Base-by-base conservation (phyloP, 2,888 invertebrate genomes). In the Scaptodrosophila latifasciaeformis region DNA sequence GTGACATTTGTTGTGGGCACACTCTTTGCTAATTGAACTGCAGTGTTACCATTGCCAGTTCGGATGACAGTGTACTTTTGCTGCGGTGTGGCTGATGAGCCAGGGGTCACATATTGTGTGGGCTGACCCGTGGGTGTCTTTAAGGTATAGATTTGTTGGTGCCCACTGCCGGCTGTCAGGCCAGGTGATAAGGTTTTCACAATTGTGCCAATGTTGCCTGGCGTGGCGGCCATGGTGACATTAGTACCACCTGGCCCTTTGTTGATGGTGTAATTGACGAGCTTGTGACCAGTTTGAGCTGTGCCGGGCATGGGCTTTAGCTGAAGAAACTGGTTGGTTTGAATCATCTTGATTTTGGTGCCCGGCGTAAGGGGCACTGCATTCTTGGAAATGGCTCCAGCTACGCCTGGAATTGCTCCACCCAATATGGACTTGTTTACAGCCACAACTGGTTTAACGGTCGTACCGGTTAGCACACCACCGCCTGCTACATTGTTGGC, bases 281-380 rank as follows among this genome's bases (percentile, higher is more conserved):
- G 24, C 24, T 24, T 24, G 24, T 3, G 24, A 7, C 24, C 24
- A 7, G n/a, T n/a, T n/a, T n/a, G n/a, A n/a, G 24, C 24, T 5
- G 24, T 24, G 76, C 49, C 65, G 59, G 54, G 75, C 17, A 81
- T 65, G 2, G 84, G 74, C 54, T 86, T 86, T 0, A 86, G 54
- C 37, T 86, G 86, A 1, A 86, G 79, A 62, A 86, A 85, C 57
- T 86, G 86, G 60, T 79, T 85, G 3, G 84, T 69, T 1, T 86
- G 84, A 56, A 86, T 82, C 82, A 86, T 83, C 78, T 86, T 86
- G 13, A 86, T 84, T 61, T 86, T 86, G 12, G 83, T 75, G 3
- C 77, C 79, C 7, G 76, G 44, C 2, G 69, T 47, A 0, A 76
- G 51, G 2, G 56, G 43, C 12, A 79, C 55, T 0, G 76, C 60